Evolutionary conservation across 2,797 vertebrate genomes (phyloP), one percentile per base, ranked within the genome.

Genomic region (Danio aesculapii): DNA sequence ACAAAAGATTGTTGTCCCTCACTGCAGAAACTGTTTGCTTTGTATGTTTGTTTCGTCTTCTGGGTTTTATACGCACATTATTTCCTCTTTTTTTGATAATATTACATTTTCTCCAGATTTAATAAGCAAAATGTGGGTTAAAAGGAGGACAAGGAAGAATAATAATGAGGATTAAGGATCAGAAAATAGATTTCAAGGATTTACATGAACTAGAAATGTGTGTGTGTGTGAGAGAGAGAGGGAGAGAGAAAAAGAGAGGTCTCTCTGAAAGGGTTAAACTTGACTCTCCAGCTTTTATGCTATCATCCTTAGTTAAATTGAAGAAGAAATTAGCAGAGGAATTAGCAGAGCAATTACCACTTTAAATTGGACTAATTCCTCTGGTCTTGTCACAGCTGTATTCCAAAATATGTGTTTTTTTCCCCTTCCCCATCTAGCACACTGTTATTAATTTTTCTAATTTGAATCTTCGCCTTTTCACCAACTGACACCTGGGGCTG

Each of bases 331-430:
- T 92, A 94, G 93, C 90, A 90, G 90, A 93, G 91, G 92, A 95
- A 95, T 95, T 94, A 94, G 91, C 89, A 88, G 92, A 90, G 94
- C 91, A 95, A 95, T 95, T 95, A 95, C 88, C 91, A 93, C 91
- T 92, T 93, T 95, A 94, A 94, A 94, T 95, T 95, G 92, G 92
- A 92, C 90, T 92, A 93, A 92, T 93, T 94, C 91, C 92, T 91
- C 88, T 89, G 89, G 88, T 89, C 89, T 90, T 94, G 93, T 94
- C 93, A 94, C 90, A 91, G 92, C 91, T 92, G 91, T 91, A 94
- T 93, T 87, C 92, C 87, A 88, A 87, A 88, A 86, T 86, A 86
- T 84, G 79, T 85, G 80, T 77, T 84, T 88, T 85, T 87, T 79
- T 75, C 30, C 53, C 44, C 73, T 84, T 80, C 79, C 61, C 70